phyloP scores from a whole-genome alignment of 1,140 invertebrate genomes.

The Schlechtendalia chinensis region DNA sequence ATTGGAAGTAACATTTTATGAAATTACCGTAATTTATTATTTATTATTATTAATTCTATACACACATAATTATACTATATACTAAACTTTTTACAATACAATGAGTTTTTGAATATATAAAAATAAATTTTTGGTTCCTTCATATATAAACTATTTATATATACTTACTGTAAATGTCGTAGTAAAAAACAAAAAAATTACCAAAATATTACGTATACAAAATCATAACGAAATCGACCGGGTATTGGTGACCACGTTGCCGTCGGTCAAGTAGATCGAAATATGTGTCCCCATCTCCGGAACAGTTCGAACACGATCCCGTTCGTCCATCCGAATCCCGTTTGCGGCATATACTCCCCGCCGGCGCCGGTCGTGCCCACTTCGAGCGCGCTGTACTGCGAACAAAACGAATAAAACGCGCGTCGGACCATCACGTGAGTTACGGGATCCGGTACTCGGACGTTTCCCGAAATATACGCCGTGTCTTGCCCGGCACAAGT shows the following conservation, averaged over 20 bases:
- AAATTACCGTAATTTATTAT: neutral
- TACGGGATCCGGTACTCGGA: no score
- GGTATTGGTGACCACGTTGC: neutral
- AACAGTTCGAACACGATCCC: slow-evolving; percentile 78
- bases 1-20: neutral
- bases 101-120: neutral
- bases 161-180: neutral
- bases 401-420: neutral
- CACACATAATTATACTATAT: neutral
- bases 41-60: no score
- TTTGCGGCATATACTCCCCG: slow-evolving; percentile 84
- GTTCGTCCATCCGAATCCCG: slow-evolving; percentile 93
- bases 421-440: no score
- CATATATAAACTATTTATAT: no score
- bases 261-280: slow-evolving; percentile 26
- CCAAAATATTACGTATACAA: neutral
- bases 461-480: no score
- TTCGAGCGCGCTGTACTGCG: slow-evolving; percentile 50
- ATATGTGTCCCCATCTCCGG: slow-evolving; percentile 63
- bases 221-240: neutral
- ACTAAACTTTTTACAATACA: neutral
- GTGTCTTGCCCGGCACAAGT: no score
- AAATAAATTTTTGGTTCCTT: no score
- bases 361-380: slow-evolving; percentile 75
- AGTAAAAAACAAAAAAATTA: neutral